Percentiles rank a stretch among this genome's conserved stretches.
These are phyloP conservation scores for Leptocoma aspasia DNA, from an alignment of 2,113 vertebrate species.

Conservation along the genomic window DNA sequence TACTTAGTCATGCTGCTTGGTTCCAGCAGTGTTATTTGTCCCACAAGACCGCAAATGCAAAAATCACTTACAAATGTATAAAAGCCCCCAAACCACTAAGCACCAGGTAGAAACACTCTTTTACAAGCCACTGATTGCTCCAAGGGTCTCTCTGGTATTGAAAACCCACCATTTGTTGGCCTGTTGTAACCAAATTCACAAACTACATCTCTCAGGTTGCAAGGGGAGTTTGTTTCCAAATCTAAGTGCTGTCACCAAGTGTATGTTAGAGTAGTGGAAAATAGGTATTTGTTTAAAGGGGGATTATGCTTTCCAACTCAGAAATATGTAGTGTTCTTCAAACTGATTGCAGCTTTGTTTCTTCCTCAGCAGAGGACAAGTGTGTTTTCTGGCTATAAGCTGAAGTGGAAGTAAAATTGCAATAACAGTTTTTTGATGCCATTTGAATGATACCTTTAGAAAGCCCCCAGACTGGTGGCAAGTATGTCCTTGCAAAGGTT, in stretches of 20 bases:
- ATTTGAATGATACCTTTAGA: background rate
- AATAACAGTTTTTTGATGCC: background rate
- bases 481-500: background rate
- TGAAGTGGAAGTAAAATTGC: background rate
- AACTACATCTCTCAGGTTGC: background rate
- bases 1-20: constrained; percentile 26
- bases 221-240: background rate
- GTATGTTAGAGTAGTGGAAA: background rate
- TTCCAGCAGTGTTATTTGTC: constrained; percentile 31
- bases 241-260: background rate
- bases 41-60: constrained; percentile 35
- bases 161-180: background rate
- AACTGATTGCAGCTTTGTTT: background rate
- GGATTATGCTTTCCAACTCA: background rate
- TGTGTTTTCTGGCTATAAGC: background rate
- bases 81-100: constrained; percentile 35
- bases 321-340: background rate
- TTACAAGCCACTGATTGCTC: constrained; percentile 32
- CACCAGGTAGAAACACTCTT: constrained; percentile 2
- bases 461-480: background rate
- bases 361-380: constrained; percentile 2
- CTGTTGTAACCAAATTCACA: constrained; percentile 20
- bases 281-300: constrained; percentile 15
- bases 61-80: constrained; percentile 40
- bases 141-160: constrained; percentile 31